Percentiles rank a stretch among this genome's conserved stretches.
These are phyloP conservation scores for Pecten maximus DNA, from an alignment of 2,888 invertebrate genomes.

Conservation along the genomic window DNA sequence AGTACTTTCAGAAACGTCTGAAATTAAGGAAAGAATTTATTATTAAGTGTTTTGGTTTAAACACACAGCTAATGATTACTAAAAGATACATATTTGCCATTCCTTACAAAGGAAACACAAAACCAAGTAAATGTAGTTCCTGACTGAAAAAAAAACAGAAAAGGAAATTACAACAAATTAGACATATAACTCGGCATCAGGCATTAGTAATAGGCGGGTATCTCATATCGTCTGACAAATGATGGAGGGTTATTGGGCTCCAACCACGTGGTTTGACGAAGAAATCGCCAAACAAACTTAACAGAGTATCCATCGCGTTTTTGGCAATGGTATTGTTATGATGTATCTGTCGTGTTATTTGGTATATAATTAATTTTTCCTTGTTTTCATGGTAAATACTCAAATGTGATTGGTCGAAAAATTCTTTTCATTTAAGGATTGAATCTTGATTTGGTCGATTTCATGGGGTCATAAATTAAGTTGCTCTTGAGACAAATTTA, in stretches of 20 bases:
- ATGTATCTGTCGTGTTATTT: too few species aligned
- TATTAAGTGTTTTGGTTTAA: conserved; percentile 18
- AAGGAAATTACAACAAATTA: not conserved
- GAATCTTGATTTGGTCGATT: too few species aligned
- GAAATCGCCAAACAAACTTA: not conserved
- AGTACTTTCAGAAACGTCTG: conserved; percentile 17
- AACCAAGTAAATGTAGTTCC: not conserved
- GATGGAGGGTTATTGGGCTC: not conserved
- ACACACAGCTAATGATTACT: not conserved
- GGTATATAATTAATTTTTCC: too few species aligned
- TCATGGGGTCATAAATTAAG: too few species aligned
- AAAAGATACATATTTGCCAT: conserved; percentile 19
- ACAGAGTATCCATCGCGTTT: too few species aligned
- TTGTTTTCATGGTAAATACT: too few species aligned
- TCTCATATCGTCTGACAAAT: not conserved
- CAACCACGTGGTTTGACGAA: not conserved
- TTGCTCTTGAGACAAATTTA: too few species aligned
- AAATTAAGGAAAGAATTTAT: conserved; percentile 31
- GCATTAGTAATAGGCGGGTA: not conserved
- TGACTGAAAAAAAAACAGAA: not conserved
- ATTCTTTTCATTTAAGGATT: too few species aligned
- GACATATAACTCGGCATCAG: not conserved
- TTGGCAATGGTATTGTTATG: too few species aligned
- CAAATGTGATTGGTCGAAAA: too few species aligned
- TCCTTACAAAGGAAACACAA: not conserved